These are phyloP conservation scores for Betta splendens DNA, from an alignment of 2,797 vertebrate species.

Conservation along the genomic window DNA sequence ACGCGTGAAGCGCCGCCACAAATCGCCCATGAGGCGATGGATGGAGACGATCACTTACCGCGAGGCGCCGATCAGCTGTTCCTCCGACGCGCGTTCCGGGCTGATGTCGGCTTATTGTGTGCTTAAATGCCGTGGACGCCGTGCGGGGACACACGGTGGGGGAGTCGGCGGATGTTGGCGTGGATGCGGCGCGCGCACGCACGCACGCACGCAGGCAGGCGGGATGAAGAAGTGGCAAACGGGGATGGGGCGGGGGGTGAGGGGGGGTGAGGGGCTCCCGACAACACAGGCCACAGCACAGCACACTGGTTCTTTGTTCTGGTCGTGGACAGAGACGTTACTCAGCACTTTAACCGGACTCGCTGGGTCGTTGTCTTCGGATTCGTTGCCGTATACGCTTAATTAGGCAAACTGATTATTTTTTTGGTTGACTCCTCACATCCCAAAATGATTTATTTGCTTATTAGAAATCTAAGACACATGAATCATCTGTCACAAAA, in stretches of 20 bases:
- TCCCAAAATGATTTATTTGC: no score
- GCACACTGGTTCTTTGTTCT: conserved; percentile 65
- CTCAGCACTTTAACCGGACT: neutral
- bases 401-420: no score
- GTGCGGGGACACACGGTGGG: conserved; percentile 48
- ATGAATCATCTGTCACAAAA: no score
- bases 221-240: conserved; percentile 43
- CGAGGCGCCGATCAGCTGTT: conserved; percentile 34
- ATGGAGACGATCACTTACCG: no score
- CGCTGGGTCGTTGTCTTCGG: neutral
- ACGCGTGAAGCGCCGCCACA: conserved; percentile 6
- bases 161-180: conserved; percentile 34
- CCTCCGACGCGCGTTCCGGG: conserved; percentile 4
- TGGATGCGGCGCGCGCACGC: conserved; percentile 60
- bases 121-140: conserved; percentile 28
- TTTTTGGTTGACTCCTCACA: no score
- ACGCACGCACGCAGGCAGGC: conserved; percentile 32
- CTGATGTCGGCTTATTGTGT: conserved; percentile 30
- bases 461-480: no score
- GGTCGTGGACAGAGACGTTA: neutral
- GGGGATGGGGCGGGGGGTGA: conserved; percentile 28
- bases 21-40: conserved; percentile 13
- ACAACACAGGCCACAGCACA: conserved; percentile 47
- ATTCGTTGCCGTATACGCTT: no score
- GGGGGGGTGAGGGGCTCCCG: conserved; percentile 5